phyloP scores from a whole-genome alignment of 2,113 vertebrate species.

The Chlorocebus sabaeus region DNA sequence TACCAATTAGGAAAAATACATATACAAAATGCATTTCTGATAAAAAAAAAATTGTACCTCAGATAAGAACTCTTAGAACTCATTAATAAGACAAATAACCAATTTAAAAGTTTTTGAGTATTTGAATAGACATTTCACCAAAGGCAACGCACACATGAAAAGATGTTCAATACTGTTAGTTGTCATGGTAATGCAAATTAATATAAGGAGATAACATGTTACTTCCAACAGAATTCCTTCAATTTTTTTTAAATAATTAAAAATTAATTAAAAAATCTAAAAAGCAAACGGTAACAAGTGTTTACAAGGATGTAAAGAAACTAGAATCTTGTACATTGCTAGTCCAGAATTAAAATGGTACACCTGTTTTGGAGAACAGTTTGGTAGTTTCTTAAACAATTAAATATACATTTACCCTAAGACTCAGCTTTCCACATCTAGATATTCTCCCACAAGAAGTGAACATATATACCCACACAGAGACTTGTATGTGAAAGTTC shows the following conservation, averaged over 20 bases:
- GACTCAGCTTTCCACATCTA: background rate
- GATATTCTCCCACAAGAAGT: background rate
- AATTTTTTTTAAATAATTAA: background rate
- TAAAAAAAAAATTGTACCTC: background rate
- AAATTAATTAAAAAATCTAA: background rate
- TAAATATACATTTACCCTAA: background rate
- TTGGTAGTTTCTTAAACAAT: background rate
- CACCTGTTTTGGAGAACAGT: background rate
- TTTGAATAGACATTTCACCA: background rate
- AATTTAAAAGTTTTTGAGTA: background rate
- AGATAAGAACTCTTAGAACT: background rate
- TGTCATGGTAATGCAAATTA: background rate
- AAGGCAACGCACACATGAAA: background rate
- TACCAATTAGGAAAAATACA: background rate
- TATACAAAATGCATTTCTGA: background rate
- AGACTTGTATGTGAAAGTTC: background rate
- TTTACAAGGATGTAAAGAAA: background rate
- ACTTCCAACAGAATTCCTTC: background rate
- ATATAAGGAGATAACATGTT: background rate
- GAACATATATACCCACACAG: background rate
- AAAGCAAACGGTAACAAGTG: background rate
- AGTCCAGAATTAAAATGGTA: background rate
- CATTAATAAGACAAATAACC: background rate
- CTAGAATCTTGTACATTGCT: background rate
- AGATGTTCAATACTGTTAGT: background rate